Base-by-base conservation (phyloP, 2,888 invertebrate species). In the Cremastinae sp. region DNA sequence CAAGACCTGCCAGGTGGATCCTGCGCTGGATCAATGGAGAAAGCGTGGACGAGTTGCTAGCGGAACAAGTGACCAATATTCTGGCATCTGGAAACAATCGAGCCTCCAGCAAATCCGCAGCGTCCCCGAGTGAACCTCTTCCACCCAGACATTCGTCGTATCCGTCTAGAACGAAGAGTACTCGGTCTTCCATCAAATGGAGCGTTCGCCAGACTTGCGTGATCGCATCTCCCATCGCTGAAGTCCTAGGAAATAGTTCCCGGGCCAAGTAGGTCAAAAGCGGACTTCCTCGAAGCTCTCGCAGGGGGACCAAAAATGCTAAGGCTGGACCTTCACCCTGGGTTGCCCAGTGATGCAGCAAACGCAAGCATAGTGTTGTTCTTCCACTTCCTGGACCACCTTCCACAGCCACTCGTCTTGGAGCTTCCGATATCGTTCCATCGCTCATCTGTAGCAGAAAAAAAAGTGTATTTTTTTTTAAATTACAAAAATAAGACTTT, bases 341-440 rank as follows among this genome's bases (percentile, higher is more conserved):
- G 38, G 90, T 90, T 1, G 92, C 91, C 92, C 92, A 92, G 4
- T 92, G 91, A 83, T 92, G 91, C 9, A 92, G 88, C n/a, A 92
- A 86, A 34, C 91, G 89, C 45, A 92, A 86, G 51, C 91, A 90
- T 5, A 92, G 85, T 10, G 91, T 90, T 34, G 91, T 91, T 76
- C 92, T 90, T 28, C 92, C 91, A 68, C 90, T 90, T 83, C 92
- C 92, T 51, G 91, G 89, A 45, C 91, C 91, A 51, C 92, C 92
- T 82, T 92, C 92, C 10, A 92, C 87, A 43, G 92, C 89, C 53
- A 92, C 91, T 12, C 92, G 89, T 16, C 91, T 86, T 0, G 91
- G 91, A 7, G 91, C 91, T 79, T 92, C 92, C 45, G 91, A 86
- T 20, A 91, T 87, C 18, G 87, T 87, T 4, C 91, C 91, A 59